Base-by-base conservation (phyloP, 1,140 invertebrate species). In the Galleria mellonella region DNA sequence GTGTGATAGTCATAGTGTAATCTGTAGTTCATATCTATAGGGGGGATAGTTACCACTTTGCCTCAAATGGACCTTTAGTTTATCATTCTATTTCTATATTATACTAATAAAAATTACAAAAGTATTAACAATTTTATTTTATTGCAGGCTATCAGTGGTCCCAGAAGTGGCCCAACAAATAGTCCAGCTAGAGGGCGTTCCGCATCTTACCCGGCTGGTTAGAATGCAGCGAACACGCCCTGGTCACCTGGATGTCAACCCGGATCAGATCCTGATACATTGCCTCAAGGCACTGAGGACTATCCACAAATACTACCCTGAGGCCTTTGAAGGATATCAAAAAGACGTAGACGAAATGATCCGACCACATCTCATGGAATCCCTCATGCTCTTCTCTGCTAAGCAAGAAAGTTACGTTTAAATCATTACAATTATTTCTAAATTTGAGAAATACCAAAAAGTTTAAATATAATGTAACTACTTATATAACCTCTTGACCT, bases 321-420 rank as follows among this genome's bases (percentile, higher is more conserved):
- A 87, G 13, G 87, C 89, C 10, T 89, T 90, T 27, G 72, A 81
- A 2, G 71, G 82, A 5, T 42, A 62, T 27, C 47, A 69, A 89
- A 90, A 87, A 86, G 90, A 86, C 91, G 91, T 88, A 85, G 90
- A 87, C 89, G 90, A 89, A 91, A 94, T 89, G 92, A 90, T 73
- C 90, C 92, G 48, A 78, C 95, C 46, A 87, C 94, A 56, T 90
- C 91, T 68, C 88, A 93, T 87, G 85, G 95, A 89, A 89, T 95
- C 89, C 85, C 89, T 89, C 7, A 83, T 83, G 82, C 42, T 76
- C n/a, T 85, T 86, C 42, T 87, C 83, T 0, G 76, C 83, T 32
- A 85, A 83, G 57, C 79, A 86, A 58, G 83, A 87, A 50, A 87
- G 81, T 43, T 87, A 87, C 49, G 83, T 87, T 13, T 86, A 69